Conservation (phyloP, 1,140 invertebrate genomes). For the Odontomachus brunneus region DNA sequence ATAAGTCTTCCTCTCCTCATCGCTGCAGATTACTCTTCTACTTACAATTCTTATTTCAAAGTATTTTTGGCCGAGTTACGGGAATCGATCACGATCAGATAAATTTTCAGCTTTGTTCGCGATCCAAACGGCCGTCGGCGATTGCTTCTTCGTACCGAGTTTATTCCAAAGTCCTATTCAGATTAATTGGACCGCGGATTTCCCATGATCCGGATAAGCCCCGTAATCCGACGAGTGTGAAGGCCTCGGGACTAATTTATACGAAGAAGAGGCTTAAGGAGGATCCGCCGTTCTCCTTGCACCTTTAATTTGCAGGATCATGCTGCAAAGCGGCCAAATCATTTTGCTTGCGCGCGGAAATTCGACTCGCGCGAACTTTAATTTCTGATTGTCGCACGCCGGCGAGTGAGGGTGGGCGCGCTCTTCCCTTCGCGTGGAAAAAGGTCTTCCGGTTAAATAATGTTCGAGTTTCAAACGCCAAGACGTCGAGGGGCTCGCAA, state of each 20-base stretch:
- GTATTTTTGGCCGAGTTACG: not conserved
- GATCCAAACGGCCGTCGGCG: conserved; percentile 8
- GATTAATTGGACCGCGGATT: conserved; percentile 69
- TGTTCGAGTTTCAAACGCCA: conserved; percentile 31
- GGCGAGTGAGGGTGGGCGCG: not conserved
- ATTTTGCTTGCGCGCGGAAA: conserved; percentile 33
- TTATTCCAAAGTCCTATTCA: conserved; percentile 63
- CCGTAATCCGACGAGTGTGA: conserved; percentile 65
- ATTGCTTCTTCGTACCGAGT: conserved; percentile 52
- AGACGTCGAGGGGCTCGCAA: conserved; percentile 8
- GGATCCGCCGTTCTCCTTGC: conserved; percentile 43
- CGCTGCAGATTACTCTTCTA: not conserved
- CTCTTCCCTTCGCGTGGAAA: not conserved
- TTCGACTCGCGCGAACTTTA: conserved; percentile 37
- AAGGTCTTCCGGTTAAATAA: conserved; percentile 28
- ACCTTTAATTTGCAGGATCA: conserved; percentile 54
- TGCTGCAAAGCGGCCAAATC: conserved; percentile 26
- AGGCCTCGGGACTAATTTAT: conserved; percentile 66
- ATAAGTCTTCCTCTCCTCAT: no score
- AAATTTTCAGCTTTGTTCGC: conserved; percentile 43
- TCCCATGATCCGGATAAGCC: conserved; percentile 64
- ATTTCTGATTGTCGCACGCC: conserved; percentile 31
- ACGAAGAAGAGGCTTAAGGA: conserved; percentile 65
- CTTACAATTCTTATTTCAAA: not conserved
- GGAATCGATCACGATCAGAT: not conserved